Base-by-base conservation (phyloP, 2,888 invertebrate species). In the Ennomos quercinarius region DNA sequence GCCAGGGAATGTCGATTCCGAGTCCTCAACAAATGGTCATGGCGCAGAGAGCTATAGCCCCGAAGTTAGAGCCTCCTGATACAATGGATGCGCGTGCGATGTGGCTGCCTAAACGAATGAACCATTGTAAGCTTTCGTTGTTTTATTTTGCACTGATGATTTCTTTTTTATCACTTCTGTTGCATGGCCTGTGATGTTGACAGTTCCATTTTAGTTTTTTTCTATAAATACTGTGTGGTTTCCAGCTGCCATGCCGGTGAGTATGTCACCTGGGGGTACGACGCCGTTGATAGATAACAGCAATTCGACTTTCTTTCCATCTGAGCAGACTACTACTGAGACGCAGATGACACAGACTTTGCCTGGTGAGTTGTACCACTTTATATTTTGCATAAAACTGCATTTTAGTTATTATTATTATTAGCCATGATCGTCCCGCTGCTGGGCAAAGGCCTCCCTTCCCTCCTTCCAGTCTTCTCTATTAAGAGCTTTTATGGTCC, bases 61-160 rank as follows among this genome's bases (percentile, higher is more conserved):
- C 94, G 38, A 94, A 95, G 83, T 77, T 94, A 71, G 94, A 94
- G 76, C 94, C 93, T 17, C 93, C 93, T 43, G 94, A 94, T 70
- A 92, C 93, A 45, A 89, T 92, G 88, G 94, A 94, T 73, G 93
- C 94, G 54, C 86, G 94, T 67, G 87, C 93, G 63, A 94, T 94
- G 88, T 95, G 95, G 95, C 91, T 94, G 84, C 94, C 94, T 67
- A 93, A 94, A 83, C 86, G 94, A 91, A 94, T 95, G 91, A 94
- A 94, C 78, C 94, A 94, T 93, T 92, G 95, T 94, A 94, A 95
- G 95, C 93, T 92, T 92, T 80, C 67, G 65, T 61, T 57, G 41
- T 73, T 79, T 77, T 79, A 71, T 71, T 77, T 77, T 77, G 77
- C 77, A 77, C 77, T 65, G 61, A 47, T 63, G 69, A 72, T 73